Conservation (phyloP, 2,113 vertebrate species). For the Holacanthus passer region DNA sequence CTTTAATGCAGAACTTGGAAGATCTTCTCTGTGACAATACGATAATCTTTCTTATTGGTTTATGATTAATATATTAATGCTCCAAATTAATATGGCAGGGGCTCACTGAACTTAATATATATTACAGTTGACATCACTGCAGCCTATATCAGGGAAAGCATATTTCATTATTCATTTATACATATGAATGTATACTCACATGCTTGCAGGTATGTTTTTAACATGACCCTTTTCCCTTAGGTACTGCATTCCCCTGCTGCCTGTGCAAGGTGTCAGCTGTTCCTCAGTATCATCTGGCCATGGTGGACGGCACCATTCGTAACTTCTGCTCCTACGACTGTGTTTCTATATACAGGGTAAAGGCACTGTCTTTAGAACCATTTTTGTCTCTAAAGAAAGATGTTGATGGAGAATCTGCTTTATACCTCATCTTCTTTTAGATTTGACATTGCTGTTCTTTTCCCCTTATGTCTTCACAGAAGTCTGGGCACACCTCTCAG, state of each 20-base stretch:
- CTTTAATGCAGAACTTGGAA: not conserved
- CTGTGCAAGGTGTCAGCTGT: slow-evolving; percentile 91
- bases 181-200: not conserved
- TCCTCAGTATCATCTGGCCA: slow-evolving; percentile 97
- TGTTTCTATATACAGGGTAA: slow-evolving; percentile 92
- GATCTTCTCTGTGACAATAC: not conserved
- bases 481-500: slow-evolving; percentile 44
- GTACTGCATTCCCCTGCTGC: slow-evolving; percentile 93
- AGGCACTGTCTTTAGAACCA: too few relatives aligned
- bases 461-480: slow-evolving; percentile 40
- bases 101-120: not conserved
- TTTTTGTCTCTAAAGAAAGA: not conserved
- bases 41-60: not conserved
- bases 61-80: not conserved
- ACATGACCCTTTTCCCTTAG: slow-evolving; percentile 71
- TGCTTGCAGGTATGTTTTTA: not conserved
- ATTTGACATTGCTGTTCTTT: not conserved
- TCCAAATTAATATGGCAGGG: not conserved
- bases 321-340: slow-evolving; percentile 97
- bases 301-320: slow-evolving; percentile 96
- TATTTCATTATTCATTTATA: not conserved
- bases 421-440: not conserved
- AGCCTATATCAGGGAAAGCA: not conserved
- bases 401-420: not conserved
- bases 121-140: not conserved